These are phyloP conservation scores for Chymomyza costata DNA, from an alignment of 1,140 invertebrate genomes.

Conservation along the genomic window DNA sequence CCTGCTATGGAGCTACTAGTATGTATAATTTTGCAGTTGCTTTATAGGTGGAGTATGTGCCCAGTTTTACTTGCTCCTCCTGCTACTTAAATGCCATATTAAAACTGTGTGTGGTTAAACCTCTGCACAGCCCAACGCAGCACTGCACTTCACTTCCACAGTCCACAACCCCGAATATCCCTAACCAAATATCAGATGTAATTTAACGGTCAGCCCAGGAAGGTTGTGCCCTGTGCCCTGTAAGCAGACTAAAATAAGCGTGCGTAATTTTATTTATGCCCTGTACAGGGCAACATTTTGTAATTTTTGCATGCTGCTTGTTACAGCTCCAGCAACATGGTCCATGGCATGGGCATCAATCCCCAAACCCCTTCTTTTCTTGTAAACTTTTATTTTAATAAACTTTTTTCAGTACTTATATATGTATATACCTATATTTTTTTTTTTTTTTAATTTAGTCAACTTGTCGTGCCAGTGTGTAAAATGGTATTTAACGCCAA, in stretches of 20 bases:
- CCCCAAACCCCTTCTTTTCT: no score
- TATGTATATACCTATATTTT: no score
- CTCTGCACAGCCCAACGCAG: constrained; percentile 31
- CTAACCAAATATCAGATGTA: no score
- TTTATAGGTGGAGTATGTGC: constrained; percentile 31
- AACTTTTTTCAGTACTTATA: no score
- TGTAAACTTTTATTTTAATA: constrained; percentile 55
- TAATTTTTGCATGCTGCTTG: constrained; percentile 61
- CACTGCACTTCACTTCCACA: no score
- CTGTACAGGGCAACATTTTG: constrained; percentile 68
- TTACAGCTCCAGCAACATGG: background rate
- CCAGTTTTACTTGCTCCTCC: constrained; percentile 18
- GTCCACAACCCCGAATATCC: no score
- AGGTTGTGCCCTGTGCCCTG: constrained; percentile 27
- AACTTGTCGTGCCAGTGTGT: constrained; percentile 50
- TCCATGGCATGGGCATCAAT: no score
- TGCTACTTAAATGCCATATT: constrained; percentile 67
- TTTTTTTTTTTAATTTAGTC: constrained; percentile 67
- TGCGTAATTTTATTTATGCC: constrained; percentile 75
- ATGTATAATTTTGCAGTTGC: constrained; percentile 54
- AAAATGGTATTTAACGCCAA: constrained; percentile 30
- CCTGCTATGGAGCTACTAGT: constrained; percentile 17
- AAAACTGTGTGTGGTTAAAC: constrained; percentile 69
- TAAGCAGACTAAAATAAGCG: constrained; percentile 75
- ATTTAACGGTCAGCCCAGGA: constrained; percentile 22